These are phyloP conservation scores for Crocuta crocuta DNA, from an alignment of 2,113 vertebrate species.

Conservation along the genomic window DNA sequence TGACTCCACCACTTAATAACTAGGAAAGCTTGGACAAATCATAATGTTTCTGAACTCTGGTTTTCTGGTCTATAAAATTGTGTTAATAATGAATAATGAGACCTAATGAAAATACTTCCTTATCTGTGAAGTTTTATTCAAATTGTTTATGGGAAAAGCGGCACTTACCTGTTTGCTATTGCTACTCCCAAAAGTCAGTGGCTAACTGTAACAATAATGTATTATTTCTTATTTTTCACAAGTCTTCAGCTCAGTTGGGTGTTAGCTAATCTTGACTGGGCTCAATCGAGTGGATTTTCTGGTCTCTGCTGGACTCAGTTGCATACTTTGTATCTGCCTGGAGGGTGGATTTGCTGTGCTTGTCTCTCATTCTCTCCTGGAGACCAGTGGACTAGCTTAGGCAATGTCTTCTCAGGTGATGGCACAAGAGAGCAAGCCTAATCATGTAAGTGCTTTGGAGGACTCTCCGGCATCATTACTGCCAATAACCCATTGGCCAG, in stretches of 20 bases:
- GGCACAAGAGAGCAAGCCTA: not conserved
- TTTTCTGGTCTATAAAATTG: conserved; percentile 14
- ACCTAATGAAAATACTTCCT: not conserved
- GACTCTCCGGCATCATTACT: not conserved
- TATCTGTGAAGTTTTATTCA: not conserved
- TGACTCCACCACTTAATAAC: not conserved
- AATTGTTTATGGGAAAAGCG: not conserved
- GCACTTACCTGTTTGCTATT: not conserved
- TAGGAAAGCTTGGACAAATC: not conserved
- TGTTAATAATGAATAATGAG: conserved; percentile 2
- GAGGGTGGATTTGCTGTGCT: not conserved
- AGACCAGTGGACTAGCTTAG: not conserved
- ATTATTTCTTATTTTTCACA: conserved; percentile 47
- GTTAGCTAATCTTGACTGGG: not conserved
- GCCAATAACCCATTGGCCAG: not conserved
- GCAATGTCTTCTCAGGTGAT: not conserved
- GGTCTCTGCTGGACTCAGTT: not conserved
- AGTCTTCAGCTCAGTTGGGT: not conserved
- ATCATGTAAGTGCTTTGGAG: not conserved
- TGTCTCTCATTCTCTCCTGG: not conserved
- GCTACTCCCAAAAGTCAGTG: not conserved
- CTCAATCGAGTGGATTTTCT: not conserved
- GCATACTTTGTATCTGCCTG: not conserved
- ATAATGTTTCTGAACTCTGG: conserved; percentile 5
- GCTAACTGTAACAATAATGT: not conserved